Evolutionary conservation across 2,888 invertebrate species (phyloP), one percentile per base, ranked within the genome.

Genomic region (Apodemia duryi): DNA sequence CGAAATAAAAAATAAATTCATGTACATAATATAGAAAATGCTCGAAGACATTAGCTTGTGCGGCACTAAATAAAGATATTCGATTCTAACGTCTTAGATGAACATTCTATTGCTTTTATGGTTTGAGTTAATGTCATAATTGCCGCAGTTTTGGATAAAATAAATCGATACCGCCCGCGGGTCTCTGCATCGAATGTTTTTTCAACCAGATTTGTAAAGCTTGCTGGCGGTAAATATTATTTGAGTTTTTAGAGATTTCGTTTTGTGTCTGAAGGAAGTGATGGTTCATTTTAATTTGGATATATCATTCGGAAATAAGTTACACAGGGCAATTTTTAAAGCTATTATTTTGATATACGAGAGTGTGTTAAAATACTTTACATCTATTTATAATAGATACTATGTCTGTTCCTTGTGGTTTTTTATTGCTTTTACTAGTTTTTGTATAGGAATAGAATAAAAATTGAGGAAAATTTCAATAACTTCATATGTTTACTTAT

Each of bases 81-180:
- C 80, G 81, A 82, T 77, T 84, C 82, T 82, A 85, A 84, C 82
- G 79, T 86, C 80, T 76, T 80, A 81, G 85, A 85, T 83, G 85
- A 83, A 83, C 82, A 83, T 85, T 83, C 80, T 79, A 87, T 85
- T 75, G 83, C 79, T 84, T 82, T 87, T 88, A 88, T 83, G 84
- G 84, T 83, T 85, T 80, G 83, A 85, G 83, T 89, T 90, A 89
- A 89, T 88, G 89, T 87, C 86, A 88, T 89, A 89, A 91, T 88
- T 89, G 87, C 80, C 83, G 84, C 84, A 82, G 84, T 88, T 83
- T 86, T 77, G 83, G 80, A 88, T 88, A 86, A 88, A 87, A 87
- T 89, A 87, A 88, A 89, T 89, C 85, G 88, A 87, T 88, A 87
- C 88, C 90, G 84, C 89, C 88, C 84, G 88, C 82, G 80, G 88